Evolutionary conservation across 2,113 vertebrate species (phyloP).

Genomic region (Scophthalmus maximus): DNA sequence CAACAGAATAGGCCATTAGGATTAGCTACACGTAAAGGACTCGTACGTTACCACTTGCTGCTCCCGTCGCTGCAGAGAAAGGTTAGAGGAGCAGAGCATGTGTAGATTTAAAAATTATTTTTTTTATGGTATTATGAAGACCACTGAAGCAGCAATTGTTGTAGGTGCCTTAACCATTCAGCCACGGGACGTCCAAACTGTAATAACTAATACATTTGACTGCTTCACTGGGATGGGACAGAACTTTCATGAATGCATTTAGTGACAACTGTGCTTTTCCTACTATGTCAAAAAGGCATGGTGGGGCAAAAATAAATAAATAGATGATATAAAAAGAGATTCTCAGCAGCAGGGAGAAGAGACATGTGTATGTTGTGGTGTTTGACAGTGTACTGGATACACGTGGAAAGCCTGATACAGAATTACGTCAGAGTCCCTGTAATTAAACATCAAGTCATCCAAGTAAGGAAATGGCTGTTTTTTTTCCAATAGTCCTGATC

Average conservation of each 20-base stretch:
- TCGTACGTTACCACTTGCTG: conserved; percentile 36
- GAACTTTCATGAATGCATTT: background rate
- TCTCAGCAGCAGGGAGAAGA: too few relatives aligned
- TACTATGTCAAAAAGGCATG: background rate
- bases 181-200: too few relatives aligned
- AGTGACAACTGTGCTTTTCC: background rate
- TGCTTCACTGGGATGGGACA: background rate
- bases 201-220: too few relatives aligned
- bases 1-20: conserved; percentile 77
- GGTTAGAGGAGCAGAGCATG: conserved; percentile 52
- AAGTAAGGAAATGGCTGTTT: too few relatives aligned
- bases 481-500: too few relatives aligned
- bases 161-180: background rate
- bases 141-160: background rate
- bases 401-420: too few relatives aligned
- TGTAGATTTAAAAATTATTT: conserved; percentile 23
- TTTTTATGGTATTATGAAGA: background rate
- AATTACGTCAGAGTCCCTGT: too few relatives aligned
- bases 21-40: conserved; percentile 72
- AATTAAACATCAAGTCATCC: too few relatives aligned
- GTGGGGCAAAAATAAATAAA: too few relatives aligned
- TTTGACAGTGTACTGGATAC: background rate
- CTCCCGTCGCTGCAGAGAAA: conserved; percentile 49
- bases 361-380: background rate
- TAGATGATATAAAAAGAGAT: background rate